These are phyloP conservation scores for Ladona fulva DNA, from an alignment of 1,140 invertebrate species.

Conservation along the genomic window DNA sequence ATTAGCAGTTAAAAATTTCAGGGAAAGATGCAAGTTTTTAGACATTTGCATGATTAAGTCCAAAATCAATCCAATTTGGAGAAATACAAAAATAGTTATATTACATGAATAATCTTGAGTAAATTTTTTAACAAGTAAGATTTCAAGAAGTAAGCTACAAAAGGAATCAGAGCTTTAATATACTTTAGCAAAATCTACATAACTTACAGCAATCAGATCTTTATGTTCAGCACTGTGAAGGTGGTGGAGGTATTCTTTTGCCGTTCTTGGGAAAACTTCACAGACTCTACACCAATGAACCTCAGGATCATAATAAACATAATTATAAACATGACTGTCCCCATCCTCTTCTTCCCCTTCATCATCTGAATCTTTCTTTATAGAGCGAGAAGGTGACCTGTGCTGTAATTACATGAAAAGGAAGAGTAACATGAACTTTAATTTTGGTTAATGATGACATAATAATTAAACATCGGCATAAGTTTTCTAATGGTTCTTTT, in stretches of 20 bases:
- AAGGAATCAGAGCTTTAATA: neutral
- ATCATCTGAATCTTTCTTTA: neutral
- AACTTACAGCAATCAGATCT: conserved; percentile 45
- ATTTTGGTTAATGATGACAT: too few relatives aligned
- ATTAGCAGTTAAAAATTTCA: too few relatives aligned
- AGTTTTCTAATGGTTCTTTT: too few relatives aligned
- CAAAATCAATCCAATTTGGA: conserved; percentile 13
- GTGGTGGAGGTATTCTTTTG: conserved; percentile 75
- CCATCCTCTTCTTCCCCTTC: neutral
- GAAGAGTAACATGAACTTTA: too few relatives aligned
- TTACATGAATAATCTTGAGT: too few relatives aligned
- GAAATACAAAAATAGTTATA: too few relatives aligned
- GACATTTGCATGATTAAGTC: too few relatives aligned
- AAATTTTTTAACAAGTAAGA: too few relatives aligned
- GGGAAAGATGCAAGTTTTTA: too few relatives aligned
- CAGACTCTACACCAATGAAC: conserved; percentile 80
- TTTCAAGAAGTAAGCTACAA: conserved; percentile 16
- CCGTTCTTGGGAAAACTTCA: conserved; percentile 73
- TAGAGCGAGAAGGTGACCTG: too few relatives aligned
- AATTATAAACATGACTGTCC: conserved; percentile 48
- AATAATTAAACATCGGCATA: too few relatives aligned
- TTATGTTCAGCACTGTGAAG: conserved; percentile 68
- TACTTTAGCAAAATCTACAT: conserved; percentile 14
- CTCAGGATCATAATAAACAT: conserved; percentile 76
- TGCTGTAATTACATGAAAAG: too few relatives aligned